A percentile compares a stretch with the other conserved stretches of the same genome.
Conservation (phyloP, 2,113 vertebrate species). For the Cranoglanis bouderius region DNA sequence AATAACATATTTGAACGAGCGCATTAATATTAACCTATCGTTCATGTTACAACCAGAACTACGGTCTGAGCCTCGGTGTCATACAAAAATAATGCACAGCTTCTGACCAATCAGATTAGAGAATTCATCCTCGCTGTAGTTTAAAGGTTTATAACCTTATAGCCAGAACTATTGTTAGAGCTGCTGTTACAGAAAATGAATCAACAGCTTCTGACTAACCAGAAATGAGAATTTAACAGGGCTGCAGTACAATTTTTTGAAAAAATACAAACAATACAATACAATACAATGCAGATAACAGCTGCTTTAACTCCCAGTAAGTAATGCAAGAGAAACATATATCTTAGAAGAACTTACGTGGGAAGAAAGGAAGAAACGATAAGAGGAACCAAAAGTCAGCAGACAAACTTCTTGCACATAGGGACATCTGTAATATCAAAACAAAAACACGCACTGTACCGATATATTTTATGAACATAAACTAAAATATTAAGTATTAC, state of each 20-base stretch:
- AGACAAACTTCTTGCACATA: not conserved
- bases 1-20: not conserved
- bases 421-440: not conserved
- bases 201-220: not conserved
- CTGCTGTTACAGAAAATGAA: not conserved
- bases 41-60: too few species aligned
- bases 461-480: not conserved
- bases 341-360: not conserved
- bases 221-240: not conserved
- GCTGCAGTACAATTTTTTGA: too few species aligned
- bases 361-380: not conserved
- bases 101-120: not conserved
- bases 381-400: constrained; percentile 5
- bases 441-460: not conserved
- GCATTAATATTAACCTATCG: too few species aligned
- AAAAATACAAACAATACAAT: not conserved
- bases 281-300: not conserved
- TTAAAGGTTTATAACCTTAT: not conserved
- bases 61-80: too few species aligned
- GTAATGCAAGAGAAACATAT: not conserved
- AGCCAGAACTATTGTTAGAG: not conserved
- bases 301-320: not conserved
- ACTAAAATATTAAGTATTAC: too few species aligned
- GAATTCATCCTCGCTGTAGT: not conserved
- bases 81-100: too few species aligned